Evolutionary conservation across 2,888 invertebrate genomes (phyloP), one percentile per base, ranked within the genome.

Genomic region (Mechanitis mazaeus): DNA sequence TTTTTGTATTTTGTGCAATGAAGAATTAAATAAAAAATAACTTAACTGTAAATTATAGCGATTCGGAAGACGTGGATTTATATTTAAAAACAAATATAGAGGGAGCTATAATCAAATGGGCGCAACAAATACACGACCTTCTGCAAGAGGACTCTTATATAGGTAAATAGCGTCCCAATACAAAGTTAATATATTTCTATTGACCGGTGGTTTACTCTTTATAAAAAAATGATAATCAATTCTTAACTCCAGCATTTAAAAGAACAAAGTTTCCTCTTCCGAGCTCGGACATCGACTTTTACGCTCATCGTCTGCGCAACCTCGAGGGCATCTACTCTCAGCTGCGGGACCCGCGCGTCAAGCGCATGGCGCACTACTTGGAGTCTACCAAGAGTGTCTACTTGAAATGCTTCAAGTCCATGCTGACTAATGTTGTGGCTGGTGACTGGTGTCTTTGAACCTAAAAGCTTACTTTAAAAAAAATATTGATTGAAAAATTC

Each of bases 251-350:
- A 77, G 93, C 93, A 3, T 93, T 95, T 65, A 91, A 93, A 59
- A 91, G 92, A 60, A 93, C 93, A 2, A 91, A 91, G 62, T 92
- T 95, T 80, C 96, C 97, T 0, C 82, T 93, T 2, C 97, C 97
- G 0, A 81, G 79, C 59, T 80, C 91, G 68, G 95, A 97, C 76
- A 87, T 96, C 42, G 92, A 94, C 0, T 98, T 96, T 83, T 98
- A 98, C 95, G 90, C 92, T 59, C 91, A 92, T 54, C 93, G 96
- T 28, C 85, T 95, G 12, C 93, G 93, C 66, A 97, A 97, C 78
- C 85, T 98, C 7, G 96, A 97, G 77, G 95, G 94, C 50, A 94
- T 98, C 61, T 96, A 96, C 75, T 94, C 95, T 46, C 98, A 98
- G 81, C 87, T 98, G 69, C 91, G 93, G n/a, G 95, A 96, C 76